These are phyloP conservation scores for Alloplasta piceator DNA, from an alignment of 2,888 invertebrate genomes.

Conservation along the genomic window DNA sequence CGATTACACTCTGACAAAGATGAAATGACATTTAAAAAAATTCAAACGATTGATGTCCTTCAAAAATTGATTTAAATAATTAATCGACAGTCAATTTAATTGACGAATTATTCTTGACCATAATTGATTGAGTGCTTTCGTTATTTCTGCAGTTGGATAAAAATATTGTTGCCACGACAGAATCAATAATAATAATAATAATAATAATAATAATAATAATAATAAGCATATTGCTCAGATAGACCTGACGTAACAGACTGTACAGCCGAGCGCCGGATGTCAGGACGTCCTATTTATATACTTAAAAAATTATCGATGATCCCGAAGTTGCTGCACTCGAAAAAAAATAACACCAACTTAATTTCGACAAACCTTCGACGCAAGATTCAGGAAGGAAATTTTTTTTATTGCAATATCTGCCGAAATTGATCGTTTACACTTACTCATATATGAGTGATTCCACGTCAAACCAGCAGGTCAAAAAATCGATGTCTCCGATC, in stretches of 20 bases:
- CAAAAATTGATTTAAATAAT: no score
- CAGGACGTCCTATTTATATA: neutral
- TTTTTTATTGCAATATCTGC: neutral
- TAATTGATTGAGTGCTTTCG: neutral
- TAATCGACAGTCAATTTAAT: no score
- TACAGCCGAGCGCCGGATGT: constrained; percentile 2
- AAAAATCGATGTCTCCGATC: no score
- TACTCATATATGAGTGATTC: no score
- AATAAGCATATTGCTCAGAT: constrained; percentile 21
- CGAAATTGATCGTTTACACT: neutral
- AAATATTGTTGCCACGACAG: constrained; percentile 42
- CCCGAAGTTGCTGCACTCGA: neutral
- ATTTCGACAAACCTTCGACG: neutral
- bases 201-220: no score
- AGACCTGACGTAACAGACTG: constrained; percentile 3
- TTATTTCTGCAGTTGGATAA: constrained; percentile 18
- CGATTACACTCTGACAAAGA: no score
- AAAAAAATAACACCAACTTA: neutral
- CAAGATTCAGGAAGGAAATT: neutral
- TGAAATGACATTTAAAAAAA: no score
- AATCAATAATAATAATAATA: no score
- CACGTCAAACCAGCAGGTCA: no score
- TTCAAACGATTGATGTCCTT: no score
- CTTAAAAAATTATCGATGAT: neutral
- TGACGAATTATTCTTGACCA: no score